Percentiles rank a stretch among this genome's conserved stretches.
Conservation (phyloP, 2,797 vertebrate species). For the Loris lydekkerianus region DNA sequence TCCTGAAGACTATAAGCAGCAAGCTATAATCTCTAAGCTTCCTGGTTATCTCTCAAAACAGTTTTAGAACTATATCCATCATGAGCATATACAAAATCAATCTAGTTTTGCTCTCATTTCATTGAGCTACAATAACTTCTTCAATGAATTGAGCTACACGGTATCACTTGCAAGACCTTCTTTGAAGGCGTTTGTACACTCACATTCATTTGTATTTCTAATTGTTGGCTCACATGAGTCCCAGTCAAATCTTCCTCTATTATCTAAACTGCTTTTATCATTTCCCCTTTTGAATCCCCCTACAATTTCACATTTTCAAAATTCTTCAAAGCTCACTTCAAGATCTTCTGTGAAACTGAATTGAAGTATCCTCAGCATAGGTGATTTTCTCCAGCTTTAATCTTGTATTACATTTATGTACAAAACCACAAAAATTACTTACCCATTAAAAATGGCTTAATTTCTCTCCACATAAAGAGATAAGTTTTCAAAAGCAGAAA, state of each 20-base stretch:
- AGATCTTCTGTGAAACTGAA: background rate
- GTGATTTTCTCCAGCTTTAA: slow-evolving; percentile 4
- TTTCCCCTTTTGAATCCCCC: background rate
- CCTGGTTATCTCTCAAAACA: background rate
- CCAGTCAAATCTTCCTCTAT: background rate
- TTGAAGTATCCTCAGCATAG: background rate
- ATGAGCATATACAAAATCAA: background rate
- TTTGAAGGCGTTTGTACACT: background rate
- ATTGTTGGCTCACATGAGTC: background rate
- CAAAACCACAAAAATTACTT: background rate
- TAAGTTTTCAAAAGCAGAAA: background rate
- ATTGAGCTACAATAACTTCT: background rate
- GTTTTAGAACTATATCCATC: background rate
- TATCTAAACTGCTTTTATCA: background rate
- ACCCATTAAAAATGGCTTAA: background rate
- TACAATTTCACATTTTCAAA: slow-evolving; percentile 33
- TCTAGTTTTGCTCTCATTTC: slow-evolving; percentile 39
- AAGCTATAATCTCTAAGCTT: background rate
- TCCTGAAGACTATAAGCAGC: background rate
- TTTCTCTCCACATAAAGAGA: background rate
- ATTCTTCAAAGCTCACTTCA: background rate
- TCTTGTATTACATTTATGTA: background rate
- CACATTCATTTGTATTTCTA: background rate
- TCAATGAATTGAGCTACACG: background rate
- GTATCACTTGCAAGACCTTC: background rate